Conservation (phyloP, 2,113 vertebrate species). For the Macquaria ambigua region DNA sequence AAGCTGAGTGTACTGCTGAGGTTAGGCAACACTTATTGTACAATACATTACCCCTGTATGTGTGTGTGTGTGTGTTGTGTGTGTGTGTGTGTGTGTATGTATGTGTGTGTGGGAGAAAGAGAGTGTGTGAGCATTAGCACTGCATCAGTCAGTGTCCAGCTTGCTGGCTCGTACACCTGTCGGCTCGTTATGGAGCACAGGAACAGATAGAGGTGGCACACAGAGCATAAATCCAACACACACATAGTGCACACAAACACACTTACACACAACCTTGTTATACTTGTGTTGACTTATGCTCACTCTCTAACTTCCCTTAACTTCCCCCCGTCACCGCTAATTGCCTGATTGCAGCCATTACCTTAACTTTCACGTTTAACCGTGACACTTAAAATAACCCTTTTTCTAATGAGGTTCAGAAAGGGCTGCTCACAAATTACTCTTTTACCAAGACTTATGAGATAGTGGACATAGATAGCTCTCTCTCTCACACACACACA, state of each 20-base stretch:
- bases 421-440: constrained; percentile 43
- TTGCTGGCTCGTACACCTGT: constrained; percentile 68
- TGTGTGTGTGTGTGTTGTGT: constrained; percentile 27
- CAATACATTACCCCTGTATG: constrained; percentile 53
- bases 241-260: constrained; percentile 25
- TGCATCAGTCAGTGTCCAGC: constrained; percentile 72
- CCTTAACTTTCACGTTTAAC: constrained; percentile 59
- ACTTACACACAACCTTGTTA: constrained; percentile 58
- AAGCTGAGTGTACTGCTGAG: constrained; percentile 60
- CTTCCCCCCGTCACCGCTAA: constrained; percentile 51
- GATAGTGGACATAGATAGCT: constrained; percentile 1
- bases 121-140: constrained; percentile 44
- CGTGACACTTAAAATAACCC: constrained; percentile 56
- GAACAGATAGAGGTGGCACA: constrained; percentile 60
- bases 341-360: constrained; percentile 59
- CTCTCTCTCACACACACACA: constrained; percentile 20
- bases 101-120: neutral
- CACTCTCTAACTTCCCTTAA: constrained; percentile 52
- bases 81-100: constrained; percentile 23
- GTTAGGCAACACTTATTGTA: constrained; percentile 63
- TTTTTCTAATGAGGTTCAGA: constrained; percentile 55
- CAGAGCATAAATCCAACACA: constrained; percentile 64
- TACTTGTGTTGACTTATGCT: constrained; percentile 36
- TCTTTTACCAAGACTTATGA: constrained; percentile 22
- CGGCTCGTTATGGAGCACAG: constrained; percentile 65